Percentiles rank a stretch among this genome's conserved stretches.
phyloP scores from a whole-genome alignment of 1,140 invertebrate genomes.

The Mya arenaria region DNA sequence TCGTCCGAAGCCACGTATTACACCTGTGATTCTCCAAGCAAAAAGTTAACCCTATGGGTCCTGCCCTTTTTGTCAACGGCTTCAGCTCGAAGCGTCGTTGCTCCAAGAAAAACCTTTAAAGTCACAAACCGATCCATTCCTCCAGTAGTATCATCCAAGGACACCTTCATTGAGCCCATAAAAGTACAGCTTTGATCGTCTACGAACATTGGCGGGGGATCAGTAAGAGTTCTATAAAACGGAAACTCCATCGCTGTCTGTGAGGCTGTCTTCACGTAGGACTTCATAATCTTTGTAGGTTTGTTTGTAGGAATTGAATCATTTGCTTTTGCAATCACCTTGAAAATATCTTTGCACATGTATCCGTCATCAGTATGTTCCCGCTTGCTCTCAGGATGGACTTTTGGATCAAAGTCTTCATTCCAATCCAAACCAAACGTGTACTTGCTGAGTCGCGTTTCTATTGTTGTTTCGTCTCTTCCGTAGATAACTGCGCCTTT shows the following conservation, averaged over 20 bases:
- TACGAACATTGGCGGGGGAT: constrained; percentile 1
- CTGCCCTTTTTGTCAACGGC: constrained; percentile 24
- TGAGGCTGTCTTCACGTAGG: constrained; percentile 18
- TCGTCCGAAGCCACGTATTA: no score
- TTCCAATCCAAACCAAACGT: constrained; percentile 49
- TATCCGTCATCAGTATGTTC: constrained; percentile 29
- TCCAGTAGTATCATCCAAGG: not conserved
- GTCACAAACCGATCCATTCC: not conserved
- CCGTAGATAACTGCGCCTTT: constrained; percentile 45
- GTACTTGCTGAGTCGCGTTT: constrained; percentile 3
- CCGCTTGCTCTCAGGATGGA: constrained; percentile 2
- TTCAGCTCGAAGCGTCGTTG: constrained; percentile 29
- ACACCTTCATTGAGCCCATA: constrained; percentile 22
- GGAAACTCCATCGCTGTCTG: constrained; percentile 39
- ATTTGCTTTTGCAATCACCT: constrained; percentile 6
- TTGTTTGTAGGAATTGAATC: not conserved
- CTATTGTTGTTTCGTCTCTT: constrained; percentile 22
- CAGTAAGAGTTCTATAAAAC: constrained; percentile 28
- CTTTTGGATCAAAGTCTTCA: constrained; percentile 30
- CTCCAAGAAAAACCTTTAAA: constrained; percentile 34
- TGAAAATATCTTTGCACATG: constrained; percentile 37
- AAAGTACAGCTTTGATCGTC: constrained; percentile 22
- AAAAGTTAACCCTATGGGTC: constrained; percentile 3
- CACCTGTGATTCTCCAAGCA: no score
- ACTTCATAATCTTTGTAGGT: constrained; percentile 24